Base-by-base conservation (phyloP, 2,888 invertebrate genomes). In the Dicycla oo region DNA sequence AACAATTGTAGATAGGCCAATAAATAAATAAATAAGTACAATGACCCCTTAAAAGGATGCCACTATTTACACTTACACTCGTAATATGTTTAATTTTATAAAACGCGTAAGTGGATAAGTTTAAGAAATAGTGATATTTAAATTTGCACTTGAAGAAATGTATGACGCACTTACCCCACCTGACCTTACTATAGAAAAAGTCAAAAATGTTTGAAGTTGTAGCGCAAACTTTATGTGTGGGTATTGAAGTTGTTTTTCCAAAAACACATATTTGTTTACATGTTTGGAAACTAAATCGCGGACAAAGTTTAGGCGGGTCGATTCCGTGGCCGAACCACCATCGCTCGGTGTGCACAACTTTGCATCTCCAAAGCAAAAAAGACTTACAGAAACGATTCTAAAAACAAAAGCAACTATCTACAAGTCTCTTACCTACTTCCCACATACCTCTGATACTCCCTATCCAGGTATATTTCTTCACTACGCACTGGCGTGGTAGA, bases 401-500 rank as follows among this genome's bases (percentile, higher is more conserved):
- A n/a, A 40, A 30, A 54, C 8, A 34, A 30, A 38, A 49, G 45
- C 30, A 40, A 70, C 54, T 51, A n/a, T 15, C 70, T 57, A 51
- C 57, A 49, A 38, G n/a, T 13, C 13, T 26, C 74, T 75, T 63
- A 76, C 58, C 61, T 76, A 81, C 64, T 61, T 18, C 45, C 58
- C 45, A 74, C 73, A 68, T 54, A 95, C 94, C 92, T 93, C 87
- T 94, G 93, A 80, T 95, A 95, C 86, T 95, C 94, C 73, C 89
- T 88, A 69, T 95, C 93, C 11, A 95, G 89, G 56, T 89, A 87
- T 30, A 92, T 81, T 64, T 91, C 92, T 20, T 93, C 92, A 10
- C 73, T 88, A 30, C 86, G 84, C 65, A 85, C 87, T 5, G 92
- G 92, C 2, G 90, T 91, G 40, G 81, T 83, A 10, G 84, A 77